Evolutionary conservation across 2,888 invertebrate species (phyloP), one percentile per base, ranked within the genome.

Genomic region (Hemicrepidius hirtus): DNA sequence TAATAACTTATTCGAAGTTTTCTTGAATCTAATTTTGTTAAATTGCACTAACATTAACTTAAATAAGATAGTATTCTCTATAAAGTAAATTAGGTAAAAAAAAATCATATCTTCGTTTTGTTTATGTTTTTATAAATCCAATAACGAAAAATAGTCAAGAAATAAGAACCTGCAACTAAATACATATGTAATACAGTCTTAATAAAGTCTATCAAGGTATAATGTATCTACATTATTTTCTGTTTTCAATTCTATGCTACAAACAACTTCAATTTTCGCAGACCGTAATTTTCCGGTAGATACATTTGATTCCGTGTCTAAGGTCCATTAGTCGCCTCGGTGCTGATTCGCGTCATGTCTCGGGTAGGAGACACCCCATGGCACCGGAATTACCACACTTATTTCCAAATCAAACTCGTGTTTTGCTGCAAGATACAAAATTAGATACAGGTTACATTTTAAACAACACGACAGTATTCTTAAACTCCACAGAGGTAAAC

Each of bases 371-470:
- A 85, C 85, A 85, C 86, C 85, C 84, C 84, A 79, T 85, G 85
- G 85, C 85, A 85, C 85, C 84, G 84, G 84, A 85, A 85, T 85
- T 84, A 83, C 84, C 80, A 81, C 79, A 80, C 80, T 84, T 84
- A 84, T 85, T 85, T 84, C 82, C 80, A 79, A 85, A 84, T 82
- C 82, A 83, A 84, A 84, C 82, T 81, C 80, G 82, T 83, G 83
- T 84, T 83, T 79, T 78, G 70, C 77, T 78, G 75, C 78, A 79
- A 77, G 82, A 82, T 82, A 81, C 81, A 82, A 72, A 75, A 77
- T 74, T 71, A 77, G 77, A 77, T 77, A 77, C 71, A 71, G 75
- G 64, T 68, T 68, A 67, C 68, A 60, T 65, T 74, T 67, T 67
- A 70, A 46, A 67, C 64, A 67, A 53, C 65, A 73, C 68, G 69